Percentiles rank a stretch among this genome's conserved stretches.
phyloP scores from a whole-genome alignment of 2,797 vertebrate genomes.

The Macrochelys suwanniensis region DNA sequence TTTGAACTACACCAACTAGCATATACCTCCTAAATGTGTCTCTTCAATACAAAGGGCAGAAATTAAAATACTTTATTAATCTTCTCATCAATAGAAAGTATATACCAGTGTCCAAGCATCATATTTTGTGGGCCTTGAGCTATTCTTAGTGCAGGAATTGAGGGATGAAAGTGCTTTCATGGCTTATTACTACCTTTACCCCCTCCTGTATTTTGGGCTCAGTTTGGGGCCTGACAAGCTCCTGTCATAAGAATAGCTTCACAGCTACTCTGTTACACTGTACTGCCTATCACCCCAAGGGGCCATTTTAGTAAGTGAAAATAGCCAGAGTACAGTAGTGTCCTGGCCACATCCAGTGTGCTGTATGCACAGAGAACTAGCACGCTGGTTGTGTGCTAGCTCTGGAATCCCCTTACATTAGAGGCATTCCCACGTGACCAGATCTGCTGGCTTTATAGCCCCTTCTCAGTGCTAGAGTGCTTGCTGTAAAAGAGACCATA shows the following conservation, averaged over 20 bases:
- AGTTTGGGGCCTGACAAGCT: background rate
- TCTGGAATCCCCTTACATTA: background rate
- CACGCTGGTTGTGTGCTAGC: background rate
- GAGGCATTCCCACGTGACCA: background rate
- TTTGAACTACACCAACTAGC: background rate
- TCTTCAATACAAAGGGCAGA: background rate
- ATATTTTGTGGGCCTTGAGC: background rate
- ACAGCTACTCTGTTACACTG: background rate
- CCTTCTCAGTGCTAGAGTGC: background rate
- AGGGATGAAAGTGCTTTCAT: background rate
- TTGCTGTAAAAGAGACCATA: background rate
- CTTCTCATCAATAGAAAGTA: background rate
- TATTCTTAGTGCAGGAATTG: background rate
- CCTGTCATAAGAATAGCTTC: background rate
- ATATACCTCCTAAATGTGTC: background rate
- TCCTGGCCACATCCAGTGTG: background rate
- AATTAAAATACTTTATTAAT: background rate
- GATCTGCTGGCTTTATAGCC: background rate
- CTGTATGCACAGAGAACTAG: background rate
- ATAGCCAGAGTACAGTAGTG: background rate
- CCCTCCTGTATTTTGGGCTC: background rate
- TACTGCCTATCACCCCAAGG: background rate
- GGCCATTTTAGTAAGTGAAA: background rate
- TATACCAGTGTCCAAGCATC: background rate
- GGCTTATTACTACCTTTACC: background rate